Evolutionary conservation across 2,113 vertebrate genomes (phyloP), one percentile per base, ranked within the genome.

Genomic region (Chloebia gouldiae): DNA sequence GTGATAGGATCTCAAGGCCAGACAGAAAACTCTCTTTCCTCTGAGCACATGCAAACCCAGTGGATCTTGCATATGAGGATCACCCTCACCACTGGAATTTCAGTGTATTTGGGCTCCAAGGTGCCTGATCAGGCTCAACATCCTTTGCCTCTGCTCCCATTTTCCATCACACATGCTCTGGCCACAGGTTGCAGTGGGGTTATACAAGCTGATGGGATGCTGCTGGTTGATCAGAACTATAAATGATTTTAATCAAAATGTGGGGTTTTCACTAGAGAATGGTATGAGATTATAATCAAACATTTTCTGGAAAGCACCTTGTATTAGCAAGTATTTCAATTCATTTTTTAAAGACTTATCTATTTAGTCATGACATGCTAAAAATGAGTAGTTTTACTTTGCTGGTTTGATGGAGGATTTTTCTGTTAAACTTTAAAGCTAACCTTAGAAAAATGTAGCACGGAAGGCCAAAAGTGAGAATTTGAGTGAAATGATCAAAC

Each of bases 381-480:
- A 88, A 73, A 92, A 83, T 30, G 14, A 86, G 72, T 39, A 72
- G 76, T 60, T 95, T 81, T 56, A 72, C 44, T 42, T 35, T 22
- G 47, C 71, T 54, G 51, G 47, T 78, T 86, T 37, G 61, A 68
- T 31, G 31, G 42, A 53, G 11, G 23, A 31, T 23, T 80, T 76
- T 71, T 63, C 30, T 78, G 45, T 49, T 45, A 45, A 86, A 59
- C 22, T 75, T 79, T 57, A 39, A 47, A 81, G 31, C 4, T 44
- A 25, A 50, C 25, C 75, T 49, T 37, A 57, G 45, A 57, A 69
- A 83, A 92, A 51, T 2, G 9, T 15, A 61, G 53, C 47, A 37
- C 11, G 17, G 51, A 57, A 61, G 47, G 60, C 42, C 51, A 66
- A 28, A 61, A 90, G 65, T 15, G 28, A 88, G 66, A 70, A 81